Evolutionary conservation across 2,113 vertebrate species (phyloP).

Genomic region (Catagonus wagneri): DNA sequence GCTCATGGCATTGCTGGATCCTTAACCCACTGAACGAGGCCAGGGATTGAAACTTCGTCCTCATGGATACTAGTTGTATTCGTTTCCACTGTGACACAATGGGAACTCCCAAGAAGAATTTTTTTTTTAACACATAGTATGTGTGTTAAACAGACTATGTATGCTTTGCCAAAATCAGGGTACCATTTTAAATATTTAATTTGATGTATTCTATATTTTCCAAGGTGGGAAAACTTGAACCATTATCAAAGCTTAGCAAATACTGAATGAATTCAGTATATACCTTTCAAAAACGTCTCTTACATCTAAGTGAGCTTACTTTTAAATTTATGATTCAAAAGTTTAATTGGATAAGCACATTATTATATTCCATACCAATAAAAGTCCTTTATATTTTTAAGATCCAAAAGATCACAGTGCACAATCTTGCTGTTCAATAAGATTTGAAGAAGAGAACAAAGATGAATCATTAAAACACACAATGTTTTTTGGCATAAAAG

Average conservation of each 20-base stretch:
- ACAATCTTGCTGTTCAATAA: neutral
- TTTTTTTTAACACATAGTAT: neutral
- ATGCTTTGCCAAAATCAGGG: neutral
- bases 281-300: neutral
- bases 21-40: too few relatives aligned
- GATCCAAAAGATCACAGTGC: neutral
- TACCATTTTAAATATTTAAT: slow-evolving; percentile 32
- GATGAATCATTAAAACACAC: neutral
- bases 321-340: slow-evolving; percentile 29
- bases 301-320: neutral
- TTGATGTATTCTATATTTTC: slow-evolving; percentile 43
- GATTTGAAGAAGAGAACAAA: neutral
- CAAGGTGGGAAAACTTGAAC: neutral
- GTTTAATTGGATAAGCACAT: neutral
- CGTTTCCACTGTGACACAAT: too few relatives aligned
- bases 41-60: too few relatives aligned
- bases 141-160: neutral
- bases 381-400: slow-evolving; percentile 37
- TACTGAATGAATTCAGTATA: neutral
- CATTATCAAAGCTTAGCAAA: slow-evolving; percentile 41
- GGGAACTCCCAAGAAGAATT: neutral
- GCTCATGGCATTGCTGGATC: too few relatives aligned
- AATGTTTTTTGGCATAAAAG: neutral
- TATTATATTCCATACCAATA: neutral
- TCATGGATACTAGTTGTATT: too few relatives aligned